Percentiles rank a stretch among this genome's conserved stretches.
These are phyloP conservation scores for Lamproptera curius DNA, from an alignment of 2,888 invertebrate species.

Conservation along the genomic window DNA sequence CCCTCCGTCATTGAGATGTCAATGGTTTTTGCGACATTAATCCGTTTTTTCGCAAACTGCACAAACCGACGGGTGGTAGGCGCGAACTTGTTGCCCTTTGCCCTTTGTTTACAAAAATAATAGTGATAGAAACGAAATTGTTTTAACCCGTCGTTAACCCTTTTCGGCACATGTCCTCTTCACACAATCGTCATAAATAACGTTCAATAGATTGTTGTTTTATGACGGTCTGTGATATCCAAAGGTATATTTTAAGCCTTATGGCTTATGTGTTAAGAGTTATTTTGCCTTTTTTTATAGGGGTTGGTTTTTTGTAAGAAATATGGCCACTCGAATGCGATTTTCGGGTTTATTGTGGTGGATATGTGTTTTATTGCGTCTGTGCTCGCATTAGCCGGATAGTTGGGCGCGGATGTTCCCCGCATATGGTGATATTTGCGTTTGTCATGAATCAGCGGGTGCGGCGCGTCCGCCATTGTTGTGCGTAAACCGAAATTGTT, in stretches of 20 bases:
- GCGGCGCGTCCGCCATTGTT: constrained; percentile 20
- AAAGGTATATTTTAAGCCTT: constrained; percentile 19
- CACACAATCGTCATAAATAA: constrained; percentile 15
- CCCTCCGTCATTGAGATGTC: constrained; percentile 41
- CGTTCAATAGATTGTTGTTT: constrained; percentile 17
- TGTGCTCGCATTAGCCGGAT: constrained; percentile 53
- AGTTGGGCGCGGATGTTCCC: constrained; percentile 42
- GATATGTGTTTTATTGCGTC: constrained; percentile 59
- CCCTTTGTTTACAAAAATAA: constrained; percentile 50
- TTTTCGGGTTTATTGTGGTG: constrained; percentile 42
- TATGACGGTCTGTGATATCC: constrained; percentile 11
- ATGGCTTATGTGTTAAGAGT: constrained; percentile 11
- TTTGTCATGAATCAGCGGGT: constrained; percentile 40
- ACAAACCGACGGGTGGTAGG: constrained; percentile 55
- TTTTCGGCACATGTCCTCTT: constrained; percentile 56
- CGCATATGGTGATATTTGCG: constrained; percentile 56
- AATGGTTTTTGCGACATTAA: constrained; percentile 45
- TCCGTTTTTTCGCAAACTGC: constrained; percentile 41
- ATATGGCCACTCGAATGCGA: constrained; percentile 32
- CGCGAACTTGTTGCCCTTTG: constrained; percentile 65
- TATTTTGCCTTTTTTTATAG: constrained; percentile 4
- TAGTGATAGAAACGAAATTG: constrained; percentile 66
- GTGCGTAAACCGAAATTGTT: constrained; percentile 3
- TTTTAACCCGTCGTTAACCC: constrained; percentile 63
- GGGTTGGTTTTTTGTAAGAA: constrained; percentile 24